Conservation (phyloP, 2,113 vertebrate genomes). For the Chelonoidis abingdonii region DNA sequence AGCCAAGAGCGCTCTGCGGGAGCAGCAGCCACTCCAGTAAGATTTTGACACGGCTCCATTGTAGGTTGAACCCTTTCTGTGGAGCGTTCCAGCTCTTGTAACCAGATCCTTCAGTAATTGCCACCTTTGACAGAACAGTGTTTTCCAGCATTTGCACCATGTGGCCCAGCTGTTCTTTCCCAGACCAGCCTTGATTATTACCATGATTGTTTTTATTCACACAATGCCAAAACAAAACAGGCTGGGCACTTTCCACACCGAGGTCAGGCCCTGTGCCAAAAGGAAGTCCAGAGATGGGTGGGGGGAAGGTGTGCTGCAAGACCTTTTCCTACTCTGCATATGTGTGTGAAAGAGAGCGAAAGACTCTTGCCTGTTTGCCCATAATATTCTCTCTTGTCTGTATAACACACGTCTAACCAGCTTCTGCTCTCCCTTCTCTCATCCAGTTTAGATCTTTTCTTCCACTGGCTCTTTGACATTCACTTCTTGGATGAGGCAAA, state of each 20-base stretch:
- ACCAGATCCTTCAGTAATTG: not conserved
- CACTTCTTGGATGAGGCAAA: conserved; percentile 89
- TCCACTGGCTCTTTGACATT: conserved; percentile 95
- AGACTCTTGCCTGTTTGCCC: not conserved
- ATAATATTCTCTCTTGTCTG: not conserved
- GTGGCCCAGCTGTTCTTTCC: not conserved
- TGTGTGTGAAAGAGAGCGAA: not conserved
- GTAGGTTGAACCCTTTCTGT: not conserved
- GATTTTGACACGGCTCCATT: not conserved
- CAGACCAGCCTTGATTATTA: not conserved
- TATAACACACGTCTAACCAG: not conserved
- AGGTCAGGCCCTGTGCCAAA: not conserved
- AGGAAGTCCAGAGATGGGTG: not conserved
- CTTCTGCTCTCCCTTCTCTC: conserved; percentile 16
- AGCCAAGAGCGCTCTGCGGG: not conserved
- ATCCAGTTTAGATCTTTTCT: conserved; percentile 91
- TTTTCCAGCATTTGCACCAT: not conserved
- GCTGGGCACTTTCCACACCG: not conserved
- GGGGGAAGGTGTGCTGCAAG: not conserved
- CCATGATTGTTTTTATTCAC: not conserved
- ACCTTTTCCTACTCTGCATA: not conserved
- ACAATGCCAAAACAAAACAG: not conserved
- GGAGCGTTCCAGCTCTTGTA: not conserved
- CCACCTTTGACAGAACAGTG: not conserved
- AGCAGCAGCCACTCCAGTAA: not conserved